Evolutionary conservation across 2,797 vertebrate genomes (phyloP).

Genomic region (Neosalanx taihuensis): DNA sequence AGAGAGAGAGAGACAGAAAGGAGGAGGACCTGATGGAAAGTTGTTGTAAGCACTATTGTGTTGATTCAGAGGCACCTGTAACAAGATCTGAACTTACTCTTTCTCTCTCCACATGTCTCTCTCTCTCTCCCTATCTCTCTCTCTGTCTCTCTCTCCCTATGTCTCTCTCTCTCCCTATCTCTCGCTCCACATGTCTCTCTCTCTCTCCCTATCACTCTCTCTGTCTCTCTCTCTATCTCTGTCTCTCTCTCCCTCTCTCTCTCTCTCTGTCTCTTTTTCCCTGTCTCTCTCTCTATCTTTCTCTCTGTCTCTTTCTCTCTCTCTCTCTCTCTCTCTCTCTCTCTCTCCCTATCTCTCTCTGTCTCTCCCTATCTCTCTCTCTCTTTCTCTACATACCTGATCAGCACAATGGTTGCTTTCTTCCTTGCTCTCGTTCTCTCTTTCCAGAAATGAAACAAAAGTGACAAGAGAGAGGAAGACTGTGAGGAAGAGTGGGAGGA

Average conservation of each 20-base stretch:
- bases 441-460: conserved; percentile 5
- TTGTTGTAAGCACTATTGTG: conserved; percentile 63
- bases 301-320: conserved; percentile 12
- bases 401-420: conserved; percentile 75
- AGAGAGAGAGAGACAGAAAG: conserved; percentile 26
- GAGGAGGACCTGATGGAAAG: conserved; percentile 32
- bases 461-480: neutral
- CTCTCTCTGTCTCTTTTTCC: neutral
- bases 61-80: conserved; percentile 73
- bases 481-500: too few species aligned
- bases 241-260: conserved; percentile 6
- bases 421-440: conserved; percentile 40
- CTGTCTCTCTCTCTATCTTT: conserved; percentile 31
- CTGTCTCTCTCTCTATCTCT: conserved; percentile 39
- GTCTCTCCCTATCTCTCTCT: neutral
- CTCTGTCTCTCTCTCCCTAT: neutral
- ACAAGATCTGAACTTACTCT: conserved; percentile 61
- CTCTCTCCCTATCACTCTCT: conserved; percentile 27
- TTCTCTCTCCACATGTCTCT: conserved; percentile 12
- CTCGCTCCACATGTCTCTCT: neutral
- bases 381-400: conserved; percentile 69
- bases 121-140: conserved; percentile 7
- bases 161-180: neutral
- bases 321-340: conserved; percentile 3
- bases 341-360: neutral